These are phyloP conservation scores for Polyommatus icarus DNA, from an alignment of 2,888 invertebrate genomes.

Conservation along the genomic window DNA sequence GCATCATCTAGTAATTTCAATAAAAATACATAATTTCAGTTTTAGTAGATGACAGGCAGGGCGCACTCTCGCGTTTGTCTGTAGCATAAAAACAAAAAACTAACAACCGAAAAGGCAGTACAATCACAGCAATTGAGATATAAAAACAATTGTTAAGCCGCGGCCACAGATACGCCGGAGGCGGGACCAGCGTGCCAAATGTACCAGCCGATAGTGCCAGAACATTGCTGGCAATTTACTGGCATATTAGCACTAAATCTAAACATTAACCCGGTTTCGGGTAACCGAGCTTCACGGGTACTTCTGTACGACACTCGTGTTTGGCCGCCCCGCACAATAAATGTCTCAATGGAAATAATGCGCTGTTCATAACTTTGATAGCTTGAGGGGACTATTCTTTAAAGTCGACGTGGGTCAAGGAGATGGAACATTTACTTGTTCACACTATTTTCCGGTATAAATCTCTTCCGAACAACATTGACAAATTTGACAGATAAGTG, in stretches of 20 bases:
- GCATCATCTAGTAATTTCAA: too few species aligned
- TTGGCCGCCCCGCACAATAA: slow-evolving; percentile 31
- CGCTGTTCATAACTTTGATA: slow-evolving; percentile 19
- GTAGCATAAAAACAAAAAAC: too few species aligned
- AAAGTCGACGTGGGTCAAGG: neutral
- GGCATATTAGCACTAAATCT: slow-evolving; percentile 80
- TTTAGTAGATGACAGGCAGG: too few species aligned
- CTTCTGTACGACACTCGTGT: slow-evolving; percentile 52
- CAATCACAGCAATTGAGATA: slow-evolving; percentile 44
- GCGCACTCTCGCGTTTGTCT: too few species aligned
- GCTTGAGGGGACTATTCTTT: neutral
- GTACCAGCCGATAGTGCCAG: slow-evolving; percentile 76
- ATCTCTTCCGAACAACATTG: too few species aligned
- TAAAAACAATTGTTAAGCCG: slow-evolving; percentile 69
- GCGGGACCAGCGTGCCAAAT: slow-evolving; percentile 72
- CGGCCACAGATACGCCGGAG: slow-evolving; percentile 55
- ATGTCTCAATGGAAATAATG: slow-evolving; percentile 25
- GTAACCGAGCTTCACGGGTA: slow-evolving; percentile 71
- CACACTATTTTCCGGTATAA: too few species aligned
- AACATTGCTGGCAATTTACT: slow-evolving; percentile 77
- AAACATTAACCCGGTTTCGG: slow-evolving; percentile 78
- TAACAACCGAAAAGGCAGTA: too few species aligned
- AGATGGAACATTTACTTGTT: neutral
- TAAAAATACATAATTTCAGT: too few species aligned
- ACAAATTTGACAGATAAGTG: too few species aligned